Evolutionary conservation across 2,888 invertebrate species (phyloP), one percentile per base, ranked within the genome.

Genomic region (Aphidoletes aphidimyza): DNA sequence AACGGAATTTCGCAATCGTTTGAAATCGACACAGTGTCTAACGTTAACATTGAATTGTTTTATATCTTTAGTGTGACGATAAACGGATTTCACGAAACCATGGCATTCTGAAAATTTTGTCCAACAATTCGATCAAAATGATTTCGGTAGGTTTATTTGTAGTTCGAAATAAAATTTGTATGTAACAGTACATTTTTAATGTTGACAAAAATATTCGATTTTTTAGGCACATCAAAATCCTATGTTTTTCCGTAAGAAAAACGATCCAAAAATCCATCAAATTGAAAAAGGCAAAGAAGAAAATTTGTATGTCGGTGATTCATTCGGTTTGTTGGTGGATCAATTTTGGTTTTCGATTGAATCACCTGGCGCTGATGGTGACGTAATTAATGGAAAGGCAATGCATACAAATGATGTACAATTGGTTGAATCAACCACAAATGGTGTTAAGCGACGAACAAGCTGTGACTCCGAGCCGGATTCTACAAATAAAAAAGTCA

Each of bases 51-150:
- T 54, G 26, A 22, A 22, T 26, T 54, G 26, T 37, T n/a, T 6
- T 37, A 6, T 81, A 0, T 37, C 37, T 36, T 0, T 11, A 81
- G 81, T 81, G 81, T 17, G n/a, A 81, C 22, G 81, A 81, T 22
- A 81, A 81, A n/a, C 19, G 81, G 19, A 81, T 81, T n/a, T 81
- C 81, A 11, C 81, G 37, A 8, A 37, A 37, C n/a, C 81, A 81
- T 37, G 81, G 81, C 5, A 1, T 81, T 37, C 19, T 81, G 19
- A 54, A 54, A n/a, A 54, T 54, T 54, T n/a, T n/a, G n/a, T n/a
- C n/a, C n/a, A n/a, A n/a, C n/a, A n/a, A n/a, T n/a, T n/a, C n/a
- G n/a, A n/a, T n/a, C 22, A 54, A 54, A 54, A 14, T 54, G 2
- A 81, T 37, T 14, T 81, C 81, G 0, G 1, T 6, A n/a, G n/a